phyloP scores from a whole-genome alignment of 2,113 vertebrate genomes.

The Syrrhaptes paradoxus region DNA sequence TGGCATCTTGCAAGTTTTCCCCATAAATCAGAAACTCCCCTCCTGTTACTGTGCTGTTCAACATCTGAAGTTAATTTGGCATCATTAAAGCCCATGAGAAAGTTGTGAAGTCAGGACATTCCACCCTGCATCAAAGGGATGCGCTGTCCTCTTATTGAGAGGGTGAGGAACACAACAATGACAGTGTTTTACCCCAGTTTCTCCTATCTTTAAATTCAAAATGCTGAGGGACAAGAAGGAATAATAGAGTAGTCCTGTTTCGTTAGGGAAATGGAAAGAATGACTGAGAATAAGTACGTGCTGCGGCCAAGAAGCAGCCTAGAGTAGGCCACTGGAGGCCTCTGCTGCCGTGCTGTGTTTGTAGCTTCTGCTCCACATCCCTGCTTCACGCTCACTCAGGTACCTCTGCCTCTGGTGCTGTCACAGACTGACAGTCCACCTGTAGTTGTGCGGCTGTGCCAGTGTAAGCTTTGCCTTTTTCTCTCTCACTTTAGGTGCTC shows the following conservation, averaged over 20 bases:
- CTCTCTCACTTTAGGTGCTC: not conserved
- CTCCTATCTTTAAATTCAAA: not conserved
- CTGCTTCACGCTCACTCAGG: rapidly evolving
- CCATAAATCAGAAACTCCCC: not conserved
- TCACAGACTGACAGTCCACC: rapidly evolving
- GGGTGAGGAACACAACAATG: rapidly evolving
- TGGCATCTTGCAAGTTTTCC: not conserved
- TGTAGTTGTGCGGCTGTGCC: not conserved
- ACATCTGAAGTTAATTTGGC: not conserved
- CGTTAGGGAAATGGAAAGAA: not conserved
- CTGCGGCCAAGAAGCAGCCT: not conserved
- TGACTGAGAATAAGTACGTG: rapidly evolving
- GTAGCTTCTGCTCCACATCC: not conserved
- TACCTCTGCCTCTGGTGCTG: not conserved
- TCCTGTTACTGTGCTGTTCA: not conserved
- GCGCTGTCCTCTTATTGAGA: not conserved
- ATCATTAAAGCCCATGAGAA: not conserved
- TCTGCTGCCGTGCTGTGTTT: too few relatives aligned
- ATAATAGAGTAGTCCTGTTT: not conserved
- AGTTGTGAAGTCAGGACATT: not conserved
- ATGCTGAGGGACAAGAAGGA: not conserved
- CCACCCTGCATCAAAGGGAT: not conserved
- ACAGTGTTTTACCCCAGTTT: not conserved
- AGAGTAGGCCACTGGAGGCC: not conserved
- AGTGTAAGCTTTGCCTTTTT: not conserved